Evolutionary conservation across 2,113 vertebrate species (phyloP).

Genomic region (Illadopsis cleaveri): DNA sequence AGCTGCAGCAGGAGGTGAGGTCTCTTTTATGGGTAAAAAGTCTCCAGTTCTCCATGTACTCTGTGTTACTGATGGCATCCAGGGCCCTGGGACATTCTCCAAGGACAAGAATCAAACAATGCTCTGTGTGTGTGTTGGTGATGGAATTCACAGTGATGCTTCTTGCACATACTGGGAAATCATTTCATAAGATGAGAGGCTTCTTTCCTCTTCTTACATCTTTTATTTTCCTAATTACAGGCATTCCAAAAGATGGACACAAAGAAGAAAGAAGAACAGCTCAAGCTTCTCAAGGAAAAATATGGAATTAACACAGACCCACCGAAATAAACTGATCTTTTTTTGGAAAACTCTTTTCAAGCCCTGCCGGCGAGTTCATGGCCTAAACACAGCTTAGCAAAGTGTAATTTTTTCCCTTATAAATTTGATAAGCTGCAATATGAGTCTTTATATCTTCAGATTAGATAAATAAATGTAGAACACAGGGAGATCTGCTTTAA

Average conservation of each 20-base stretch:
- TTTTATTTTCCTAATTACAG: constrained; percentile 66
- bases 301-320: constrained; percentile 99
- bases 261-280: constrained; percentile 98
- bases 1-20: background rate
- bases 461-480: background rate
- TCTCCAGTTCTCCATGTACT: background rate
- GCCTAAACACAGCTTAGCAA: background rate
- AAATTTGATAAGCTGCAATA: background rate
- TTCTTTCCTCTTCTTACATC: background rate
- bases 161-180: background rate
- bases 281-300: constrained; percentile 98
- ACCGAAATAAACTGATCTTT: constrained; percentile 81
- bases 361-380: rapidly evolving
- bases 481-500: background rate
- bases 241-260: constrained; percentile 99
- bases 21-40: background rate
- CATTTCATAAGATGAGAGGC: background rate
- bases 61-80: rapidly evolving
- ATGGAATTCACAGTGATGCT: background rate
- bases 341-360: background rate
- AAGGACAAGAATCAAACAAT: rapidly evolving
- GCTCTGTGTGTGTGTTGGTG: background rate
- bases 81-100: background rate
- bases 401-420: background rate
- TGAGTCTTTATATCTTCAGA: background rate